These are phyloP conservation scores for Pseudomugil gertrudae DNA, from an alignment of 2,797 vertebrate genomes.

Conservation along the genomic window DNA sequence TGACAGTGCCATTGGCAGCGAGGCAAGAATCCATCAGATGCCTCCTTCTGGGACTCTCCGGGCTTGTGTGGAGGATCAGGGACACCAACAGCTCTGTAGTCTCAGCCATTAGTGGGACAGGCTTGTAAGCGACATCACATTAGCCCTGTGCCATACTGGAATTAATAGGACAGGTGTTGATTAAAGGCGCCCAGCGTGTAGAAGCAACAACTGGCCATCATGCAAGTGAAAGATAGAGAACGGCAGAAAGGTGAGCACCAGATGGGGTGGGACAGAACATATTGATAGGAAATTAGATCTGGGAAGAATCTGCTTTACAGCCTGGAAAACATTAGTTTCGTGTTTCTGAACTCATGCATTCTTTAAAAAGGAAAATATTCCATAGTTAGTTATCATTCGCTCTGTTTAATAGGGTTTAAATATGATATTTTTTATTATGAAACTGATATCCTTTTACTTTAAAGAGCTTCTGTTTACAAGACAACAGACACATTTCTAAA, in stretches of 20 bases:
- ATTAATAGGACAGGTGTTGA: slow-evolving; percentile 88
- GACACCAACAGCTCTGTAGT: slow-evolving; percentile 71
- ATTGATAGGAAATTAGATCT: slow-evolving; percentile 82
- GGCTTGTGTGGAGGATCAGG: slow-evolving; percentile 45
- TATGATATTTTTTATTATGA: neutral
- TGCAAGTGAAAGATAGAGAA: slow-evolving; percentile 49
- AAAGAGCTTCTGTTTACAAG: neutral
- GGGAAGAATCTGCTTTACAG: slow-evolving; percentile 60
- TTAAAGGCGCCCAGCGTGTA: slow-evolving; percentile 81
- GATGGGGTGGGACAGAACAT: slow-evolving; percentile 77
- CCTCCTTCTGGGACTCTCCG: slow-evolving; percentile 70
- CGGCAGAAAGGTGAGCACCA: slow-evolving; percentile 56
- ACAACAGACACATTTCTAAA: slow-evolving; percentile 6
- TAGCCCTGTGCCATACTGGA: slow-evolving; percentile 79
- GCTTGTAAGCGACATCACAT: slow-evolving; percentile 80
- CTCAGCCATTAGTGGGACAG: slow-evolving; percentile 79
- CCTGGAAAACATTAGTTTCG: slow-evolving; percentile 42
- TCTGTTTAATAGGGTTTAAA: slow-evolving; percentile 15
- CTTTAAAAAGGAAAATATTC: slow-evolving; percentile 36
- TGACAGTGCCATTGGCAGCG: slow-evolving; percentile 75
- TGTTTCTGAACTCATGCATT: slow-evolving; percentile 22
- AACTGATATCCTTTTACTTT: neutral
- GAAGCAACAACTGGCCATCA: slow-evolving; percentile 79
- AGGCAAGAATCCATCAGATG: slow-evolving; percentile 80
- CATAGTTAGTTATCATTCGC: slow-evolving; percentile 22